These are phyloP conservation scores for Drosophila carrolli DNA, from an alignment of 1,140 invertebrate genomes.

Conservation along the genomic window DNA sequence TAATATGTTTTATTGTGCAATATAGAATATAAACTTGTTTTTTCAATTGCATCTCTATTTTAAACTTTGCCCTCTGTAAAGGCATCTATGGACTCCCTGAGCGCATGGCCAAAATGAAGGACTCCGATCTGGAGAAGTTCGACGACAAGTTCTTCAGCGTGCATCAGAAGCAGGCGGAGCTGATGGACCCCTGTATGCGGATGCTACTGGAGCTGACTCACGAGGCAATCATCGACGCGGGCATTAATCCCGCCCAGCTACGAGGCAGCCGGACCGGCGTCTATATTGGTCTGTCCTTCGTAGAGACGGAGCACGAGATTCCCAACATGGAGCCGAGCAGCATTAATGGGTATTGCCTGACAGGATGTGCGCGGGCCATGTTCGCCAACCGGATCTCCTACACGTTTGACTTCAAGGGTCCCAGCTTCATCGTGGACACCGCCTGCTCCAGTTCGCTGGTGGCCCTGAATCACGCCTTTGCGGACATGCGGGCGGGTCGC, in stretches of 20 bases:
- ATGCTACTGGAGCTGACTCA: slow-evolving; percentile 96
- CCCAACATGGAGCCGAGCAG: slow-evolving; percentile 90
- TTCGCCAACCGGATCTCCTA: slow-evolving; percentile 98
- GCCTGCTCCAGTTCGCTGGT: slow-evolving; percentile 97
- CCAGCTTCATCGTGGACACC: slow-evolving; percentile 96
- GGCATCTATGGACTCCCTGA: slow-evolving; percentile 92
- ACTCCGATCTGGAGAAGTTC: slow-evolving; percentile 94
- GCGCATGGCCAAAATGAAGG: slow-evolving; percentile 95
- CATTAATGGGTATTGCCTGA: slow-evolving; percentile 96
- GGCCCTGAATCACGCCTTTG: slow-evolving; percentile 94
- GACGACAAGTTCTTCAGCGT: slow-evolving; percentile 97
- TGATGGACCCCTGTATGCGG: slow-evolving; percentile 98
- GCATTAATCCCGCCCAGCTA: slow-evolving; percentile 91
- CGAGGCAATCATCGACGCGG: slow-evolving; percentile 97
- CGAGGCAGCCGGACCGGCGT: slow-evolving; percentile 94
- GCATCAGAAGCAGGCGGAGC: slow-evolving; percentile 95
- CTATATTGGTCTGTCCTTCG: slow-evolving; percentile 94
- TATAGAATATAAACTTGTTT: no score
- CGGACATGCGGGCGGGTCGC: slow-evolving; percentile 92
- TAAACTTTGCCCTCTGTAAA: slow-evolving; percentile 7
- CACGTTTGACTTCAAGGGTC: slow-evolving; percentile 96
- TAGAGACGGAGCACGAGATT: slow-evolving; percentile 92
- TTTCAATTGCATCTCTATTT: no score
- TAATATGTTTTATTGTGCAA: no score
- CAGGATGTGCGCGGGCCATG: slow-evolving; percentile 97